These are phyloP conservation scores for Phytoseiulus persimilis DNA, from an alignment of 2,888 invertebrate genomes.

Conservation along the genomic window DNA sequence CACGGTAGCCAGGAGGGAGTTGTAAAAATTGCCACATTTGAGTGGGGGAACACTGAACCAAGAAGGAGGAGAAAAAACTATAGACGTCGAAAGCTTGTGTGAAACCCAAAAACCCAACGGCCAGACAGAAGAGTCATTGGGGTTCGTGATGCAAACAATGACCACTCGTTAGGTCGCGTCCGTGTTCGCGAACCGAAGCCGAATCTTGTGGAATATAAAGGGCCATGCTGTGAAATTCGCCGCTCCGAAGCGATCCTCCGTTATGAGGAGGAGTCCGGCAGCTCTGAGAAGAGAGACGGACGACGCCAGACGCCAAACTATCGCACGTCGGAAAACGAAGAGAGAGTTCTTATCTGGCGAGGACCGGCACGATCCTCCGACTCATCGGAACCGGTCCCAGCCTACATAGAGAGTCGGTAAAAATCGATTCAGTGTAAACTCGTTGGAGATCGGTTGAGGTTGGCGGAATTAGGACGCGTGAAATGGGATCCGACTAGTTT, in stretches of 20 bases:
- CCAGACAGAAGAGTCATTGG: neutral
- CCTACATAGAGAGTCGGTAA: no score
- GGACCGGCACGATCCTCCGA: no score
- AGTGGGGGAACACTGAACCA: neutral
- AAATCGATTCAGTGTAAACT: neutral
- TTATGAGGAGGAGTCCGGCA: no score
- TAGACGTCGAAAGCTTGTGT: neutral
- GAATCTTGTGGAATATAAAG: neutral
- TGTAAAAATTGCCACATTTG: conserved; percentile 5
- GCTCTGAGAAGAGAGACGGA: no score
- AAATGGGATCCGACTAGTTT: neutral
- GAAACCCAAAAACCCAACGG: neutral
- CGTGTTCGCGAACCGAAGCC: neutral
- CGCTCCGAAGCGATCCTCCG: no score
- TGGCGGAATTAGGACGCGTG: neutral
- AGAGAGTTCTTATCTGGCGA: no score
- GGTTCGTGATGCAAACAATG: neutral
- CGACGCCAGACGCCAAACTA: no score
- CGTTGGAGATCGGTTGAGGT: neutral
- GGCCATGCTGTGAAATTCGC: no score
- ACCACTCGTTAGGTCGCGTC: neutral
- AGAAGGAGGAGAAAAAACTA: neutral
- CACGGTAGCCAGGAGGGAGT: neutral
- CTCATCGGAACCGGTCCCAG: no score
- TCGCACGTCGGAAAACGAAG: no score